Evolutionary conservation across 2,113 vertebrate species (phyloP).

Genomic region (Bathybates hornii): DNA sequence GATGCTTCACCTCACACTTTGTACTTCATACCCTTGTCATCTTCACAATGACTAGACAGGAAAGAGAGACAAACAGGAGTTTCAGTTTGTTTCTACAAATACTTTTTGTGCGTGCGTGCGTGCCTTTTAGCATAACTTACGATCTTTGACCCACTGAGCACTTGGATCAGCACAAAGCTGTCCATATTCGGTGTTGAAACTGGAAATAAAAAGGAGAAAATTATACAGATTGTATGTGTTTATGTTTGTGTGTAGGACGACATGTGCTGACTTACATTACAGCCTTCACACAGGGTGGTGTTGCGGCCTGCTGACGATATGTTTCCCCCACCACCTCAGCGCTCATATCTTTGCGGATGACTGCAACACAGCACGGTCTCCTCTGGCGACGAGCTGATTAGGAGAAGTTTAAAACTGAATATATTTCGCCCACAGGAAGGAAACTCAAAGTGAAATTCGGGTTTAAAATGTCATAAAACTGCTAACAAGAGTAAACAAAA

Average conservation of each 20-base stretch:
- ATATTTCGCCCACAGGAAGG: not conserved
- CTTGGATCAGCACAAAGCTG: not conserved
- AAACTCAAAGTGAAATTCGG: not conserved
- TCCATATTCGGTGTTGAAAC: not conserved
- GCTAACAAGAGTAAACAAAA: not conserved
- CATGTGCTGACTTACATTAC: not conserved
- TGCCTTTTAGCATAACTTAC: not conserved
- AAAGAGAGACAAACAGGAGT: not conserved
- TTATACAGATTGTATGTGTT: not conserved
- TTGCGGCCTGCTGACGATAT: not conserved
- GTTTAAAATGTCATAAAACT: not conserved
- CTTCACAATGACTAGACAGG: not conserved
- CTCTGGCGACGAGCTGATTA: not conserved
- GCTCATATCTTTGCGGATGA: not conserved
- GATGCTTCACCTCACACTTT: not conserved
- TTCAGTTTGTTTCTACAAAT: not conserved
- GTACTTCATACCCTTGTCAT: not conserved
- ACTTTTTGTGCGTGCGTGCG: not conserved
- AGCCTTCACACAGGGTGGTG: not conserved
- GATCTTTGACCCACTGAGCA: not conserved
- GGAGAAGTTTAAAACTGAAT: not conserved
- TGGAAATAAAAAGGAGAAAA: not conserved
- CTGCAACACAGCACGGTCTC: rapidly evolving
- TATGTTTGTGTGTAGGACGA: not conserved
- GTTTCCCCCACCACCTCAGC: not conserved